These are phyloP conservation scores for Deilephila porcellus DNA, from an alignment of 2,888 invertebrate genomes.

Conservation along the genomic window DNA sequence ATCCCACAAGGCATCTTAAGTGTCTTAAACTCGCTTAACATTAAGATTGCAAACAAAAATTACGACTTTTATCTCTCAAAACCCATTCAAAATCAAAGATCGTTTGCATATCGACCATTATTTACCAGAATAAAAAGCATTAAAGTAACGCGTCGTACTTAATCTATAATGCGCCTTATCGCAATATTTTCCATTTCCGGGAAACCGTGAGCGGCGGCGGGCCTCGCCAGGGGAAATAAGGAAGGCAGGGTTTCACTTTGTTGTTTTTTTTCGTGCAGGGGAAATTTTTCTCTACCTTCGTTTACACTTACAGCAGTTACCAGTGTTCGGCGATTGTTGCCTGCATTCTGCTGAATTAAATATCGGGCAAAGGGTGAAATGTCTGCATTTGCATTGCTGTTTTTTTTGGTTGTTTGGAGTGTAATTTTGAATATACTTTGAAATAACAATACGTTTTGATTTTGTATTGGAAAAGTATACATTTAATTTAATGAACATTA, in stretches of 20 bases:
- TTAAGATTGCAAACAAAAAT: conserved; percentile 20
- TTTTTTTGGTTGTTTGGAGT: conserved; percentile 61
- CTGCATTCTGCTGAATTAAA: conserved; percentile 81
- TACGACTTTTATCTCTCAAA: conserved; percentile 18
- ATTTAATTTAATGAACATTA: no score
- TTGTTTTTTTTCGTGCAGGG: conserved; percentile 68
- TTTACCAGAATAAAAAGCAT: conserved; percentile 67
- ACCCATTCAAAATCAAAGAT: conserved; percentile 28
- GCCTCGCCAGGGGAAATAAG: conserved; percentile 84
- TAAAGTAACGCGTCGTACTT: conserved; percentile 76
- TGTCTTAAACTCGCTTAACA: not conserved
- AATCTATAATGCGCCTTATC: conserved; percentile 85
- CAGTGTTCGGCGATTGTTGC: conserved; percentile 78
- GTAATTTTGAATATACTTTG: conserved; percentile 39
- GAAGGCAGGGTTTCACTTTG: conserved; percentile 82
- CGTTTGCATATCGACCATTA: conserved; percentile 63
- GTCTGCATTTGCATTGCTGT: conserved; percentile 82
- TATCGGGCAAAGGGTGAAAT: conserved; percentile 80
- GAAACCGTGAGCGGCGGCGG: conserved; percentile 72
- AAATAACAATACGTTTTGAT: not conserved
- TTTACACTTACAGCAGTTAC: conserved; percentile 83
- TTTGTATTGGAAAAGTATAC: no score
- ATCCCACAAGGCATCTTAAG: not conserved
- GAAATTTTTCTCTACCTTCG: conserved; percentile 79
- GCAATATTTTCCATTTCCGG: conserved; percentile 85